phyloP scores from a whole-genome alignment of 2,888 invertebrate species.

The Osmoderma eremita region DNA sequence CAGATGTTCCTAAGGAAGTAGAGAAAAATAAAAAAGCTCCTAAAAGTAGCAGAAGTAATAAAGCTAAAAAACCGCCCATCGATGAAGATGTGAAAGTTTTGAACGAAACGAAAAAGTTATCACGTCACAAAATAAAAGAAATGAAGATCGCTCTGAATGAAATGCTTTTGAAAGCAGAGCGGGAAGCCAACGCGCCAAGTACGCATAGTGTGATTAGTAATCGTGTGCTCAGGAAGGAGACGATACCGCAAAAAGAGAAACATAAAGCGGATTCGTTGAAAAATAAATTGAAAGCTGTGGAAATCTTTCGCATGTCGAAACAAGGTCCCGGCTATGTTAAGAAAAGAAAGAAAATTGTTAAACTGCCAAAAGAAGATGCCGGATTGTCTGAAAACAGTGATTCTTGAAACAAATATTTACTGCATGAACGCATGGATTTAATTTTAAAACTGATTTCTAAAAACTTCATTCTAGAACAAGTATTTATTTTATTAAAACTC shows the following conservation, averaged over 20 bases:
- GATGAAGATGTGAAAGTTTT: constrained; percentile 52
- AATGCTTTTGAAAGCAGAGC: constrained; percentile 49
- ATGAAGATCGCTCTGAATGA: constrained; percentile 53
- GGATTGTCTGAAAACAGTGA: constrained; percentile 75
- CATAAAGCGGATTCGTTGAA: constrained; percentile 72
- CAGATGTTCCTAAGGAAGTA: constrained; percentile 45
- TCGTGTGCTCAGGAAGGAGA: constrained; percentile 63
- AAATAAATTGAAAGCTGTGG: constrained; percentile 80
- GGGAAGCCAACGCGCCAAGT: constrained; percentile 45
- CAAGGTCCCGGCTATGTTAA: constrained; percentile 69
- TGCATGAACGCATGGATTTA: no score
- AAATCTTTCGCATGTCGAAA: constrained; percentile 74
- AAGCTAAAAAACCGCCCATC: background rate
- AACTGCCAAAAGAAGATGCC: constrained; percentile 70
- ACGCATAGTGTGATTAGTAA: constrained; percentile 32
- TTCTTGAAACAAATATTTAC: constrained; percentile 31
- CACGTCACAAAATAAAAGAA: constrained; percentile 54
- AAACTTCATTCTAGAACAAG: no score
- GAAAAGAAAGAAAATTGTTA: constrained; percentile 62
- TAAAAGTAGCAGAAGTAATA: background rate
- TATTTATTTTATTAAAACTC: no score
- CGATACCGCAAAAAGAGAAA: constrained; percentile 79
- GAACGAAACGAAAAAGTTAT: constrained; percentile 51
- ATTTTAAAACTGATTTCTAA: no score
- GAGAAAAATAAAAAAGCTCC: constrained; percentile 38